Base-by-base conservation (phyloP, 2,113 vertebrate species). In the Willisornis vidua region DNA sequence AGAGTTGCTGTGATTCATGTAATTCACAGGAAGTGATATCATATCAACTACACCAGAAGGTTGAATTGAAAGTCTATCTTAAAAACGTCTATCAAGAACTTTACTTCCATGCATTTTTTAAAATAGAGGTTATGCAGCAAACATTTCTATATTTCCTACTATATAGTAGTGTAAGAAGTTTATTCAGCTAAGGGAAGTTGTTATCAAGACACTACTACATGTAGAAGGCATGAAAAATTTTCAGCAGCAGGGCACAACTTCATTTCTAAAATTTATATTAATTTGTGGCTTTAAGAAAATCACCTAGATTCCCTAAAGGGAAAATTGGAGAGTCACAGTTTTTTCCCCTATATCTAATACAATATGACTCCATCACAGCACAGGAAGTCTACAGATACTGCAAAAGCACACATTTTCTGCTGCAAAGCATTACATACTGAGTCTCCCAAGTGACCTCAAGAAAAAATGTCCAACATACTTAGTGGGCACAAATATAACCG, bases 1-100 rank as follows among this genome's bases (percentile, higher is more conserved):
- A 96, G 97, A 98, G 71, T 97, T 97, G 88, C 79, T 24, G 73
- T 98, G 93, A 98, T 97, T 97, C 77, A 98, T n/a, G 57, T 94
- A 86, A 92, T 96, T 96, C 76, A 97, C 54, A 96, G 67, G 88
- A 97, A 97, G 68, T 81, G 97, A 46, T 87, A 94, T 89, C 63
- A 73, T 85, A 96, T 82, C 37, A 95, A 39, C 59, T 95, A 97
- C 15, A 95, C 26, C 55, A 76, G 66, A 94, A 48, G 14, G 45
- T 16, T 91, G 35, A 45, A 95, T 37, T 90, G 29, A 83, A 95
- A 89, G 74, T 85, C 29, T 43, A 48, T 37, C 39, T 87, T 31
- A 97, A 61, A 88, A 89, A 81, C 13, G 59, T 67, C 74, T 88
- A 92, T 57, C 59, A 87, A 89, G 76, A 96, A 95, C 51, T 83